Evolutionary conservation across 1,140 invertebrate species (phyloP).

Genomic region (Cotesia chilonis): DNA sequence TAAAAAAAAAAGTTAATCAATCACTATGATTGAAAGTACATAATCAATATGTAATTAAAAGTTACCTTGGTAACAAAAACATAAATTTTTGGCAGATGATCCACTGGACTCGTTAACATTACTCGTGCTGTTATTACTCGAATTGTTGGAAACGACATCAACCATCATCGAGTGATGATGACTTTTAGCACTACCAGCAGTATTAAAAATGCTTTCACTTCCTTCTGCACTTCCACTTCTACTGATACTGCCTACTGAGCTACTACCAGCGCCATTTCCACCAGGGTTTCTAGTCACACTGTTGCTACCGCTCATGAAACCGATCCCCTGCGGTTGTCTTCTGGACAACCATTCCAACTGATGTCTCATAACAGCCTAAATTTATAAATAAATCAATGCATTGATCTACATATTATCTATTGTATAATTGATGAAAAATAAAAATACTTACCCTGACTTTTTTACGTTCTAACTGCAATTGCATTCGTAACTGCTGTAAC

Average conservation of each 20-base stretch:
- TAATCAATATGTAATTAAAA: neutral
- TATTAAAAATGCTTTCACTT: constrained; percentile 51
- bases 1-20: neutral
- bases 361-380: constrained; percentile 77
- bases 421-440: neutral
- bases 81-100: constrained; percentile 64
- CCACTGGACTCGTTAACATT: constrained; percentile 59
- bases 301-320: constrained; percentile 56
- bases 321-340: constrained; percentile 71
- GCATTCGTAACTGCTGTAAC: constrained; percentile 89
- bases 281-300: constrained; percentile 51
- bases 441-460: constrained; percentile 75
- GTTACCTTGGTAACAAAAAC: constrained; percentile 72
- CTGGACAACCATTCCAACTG: constrained; percentile 87
- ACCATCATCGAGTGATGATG: constrained; percentile 58
- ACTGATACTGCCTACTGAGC: constrained; percentile 48
- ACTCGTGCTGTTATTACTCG: constrained; percentile 61
- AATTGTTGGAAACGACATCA: constrained; percentile 57
- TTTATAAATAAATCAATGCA: too few species aligned
- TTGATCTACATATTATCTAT: too few species aligned
- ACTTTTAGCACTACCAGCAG: constrained; percentile 50
- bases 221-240: constrained; percentile 55
- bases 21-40: constrained; percentile 16
- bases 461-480: constrained; percentile 85
- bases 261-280: constrained; percentile 58